phyloP scores from a whole-genome alignment of 2,888 invertebrate genomes.

The Aleiodes alternator region DNA sequence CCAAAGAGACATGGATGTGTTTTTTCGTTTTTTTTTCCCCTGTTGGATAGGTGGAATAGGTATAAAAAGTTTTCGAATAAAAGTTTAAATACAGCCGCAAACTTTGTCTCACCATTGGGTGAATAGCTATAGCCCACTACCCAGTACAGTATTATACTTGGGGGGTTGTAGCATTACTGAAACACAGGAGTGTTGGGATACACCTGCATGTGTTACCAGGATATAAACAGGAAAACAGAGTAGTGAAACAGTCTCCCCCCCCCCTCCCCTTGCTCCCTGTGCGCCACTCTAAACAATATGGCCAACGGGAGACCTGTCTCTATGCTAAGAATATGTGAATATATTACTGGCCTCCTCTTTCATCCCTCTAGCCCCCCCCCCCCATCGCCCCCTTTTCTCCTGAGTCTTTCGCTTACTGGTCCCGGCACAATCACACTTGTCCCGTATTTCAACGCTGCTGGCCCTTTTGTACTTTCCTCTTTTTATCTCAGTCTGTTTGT shows the following conservation, averaged over 20 bases:
- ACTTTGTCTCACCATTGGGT: constrained; percentile 66
- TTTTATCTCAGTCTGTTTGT: constrained; percentile 5
- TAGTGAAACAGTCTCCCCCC: constrained; percentile 38
- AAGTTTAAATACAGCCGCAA: constrained; percentile 73
- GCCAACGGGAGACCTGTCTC: constrained; percentile 63
- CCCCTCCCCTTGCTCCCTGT: constrained; percentile 43
- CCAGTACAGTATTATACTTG: constrained; percentile 26
- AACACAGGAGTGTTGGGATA: constrained; percentile 1
- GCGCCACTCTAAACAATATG: constrained; percentile 63
- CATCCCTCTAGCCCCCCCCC: constrained; percentile 40
- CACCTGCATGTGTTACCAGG: constrained; percentile 30
- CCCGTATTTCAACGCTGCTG: constrained; percentile 54
- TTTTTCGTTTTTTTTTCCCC: constrained; percentile 1
- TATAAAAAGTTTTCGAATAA: constrained; percentile 74
- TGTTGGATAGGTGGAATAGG: constrained; percentile 24
- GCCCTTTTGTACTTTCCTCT: constrained; percentile 48
- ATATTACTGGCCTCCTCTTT: constrained; percentile 52
- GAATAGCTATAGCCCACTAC: too few species aligned
- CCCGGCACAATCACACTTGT: constrained; percentile 57
- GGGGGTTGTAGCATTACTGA: constrained; percentile 43
- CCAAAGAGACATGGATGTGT: constrained; percentile 29
- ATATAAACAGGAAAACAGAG: constrained; percentile 38
- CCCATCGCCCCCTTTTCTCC: not conserved
- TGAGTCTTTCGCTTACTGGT: constrained; percentile 39
- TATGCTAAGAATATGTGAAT: constrained; percentile 65